These are phyloP conservation scores for Passer montanus DNA, from an alignment of 2,113 vertebrate species.

Conservation along the genomic window DNA sequence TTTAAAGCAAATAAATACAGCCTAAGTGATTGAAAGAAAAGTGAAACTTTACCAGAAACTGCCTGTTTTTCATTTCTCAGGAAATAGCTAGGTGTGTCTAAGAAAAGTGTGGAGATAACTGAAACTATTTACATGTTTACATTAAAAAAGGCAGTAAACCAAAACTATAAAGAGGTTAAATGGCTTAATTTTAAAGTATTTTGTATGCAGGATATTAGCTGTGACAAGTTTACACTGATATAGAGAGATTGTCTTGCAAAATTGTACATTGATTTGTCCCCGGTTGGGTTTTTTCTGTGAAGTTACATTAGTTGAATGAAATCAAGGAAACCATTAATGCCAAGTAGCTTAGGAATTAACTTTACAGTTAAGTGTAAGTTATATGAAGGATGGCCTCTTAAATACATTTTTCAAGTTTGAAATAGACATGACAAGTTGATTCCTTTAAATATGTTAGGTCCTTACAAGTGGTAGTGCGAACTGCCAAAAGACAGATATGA, in stretches of 20 bases:
- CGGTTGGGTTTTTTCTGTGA: background rate
- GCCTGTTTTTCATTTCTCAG: background rate
- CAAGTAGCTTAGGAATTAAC: background rate
- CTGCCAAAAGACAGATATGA: background rate
- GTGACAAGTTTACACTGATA: background rate
- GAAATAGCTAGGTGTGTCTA: background rate
- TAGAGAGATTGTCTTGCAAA: background rate
- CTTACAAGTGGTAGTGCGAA: background rate
- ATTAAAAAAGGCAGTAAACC: background rate
- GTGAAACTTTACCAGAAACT: background rate
- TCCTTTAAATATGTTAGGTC: background rate
- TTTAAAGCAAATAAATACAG: background rate
- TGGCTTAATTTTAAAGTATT: background rate
- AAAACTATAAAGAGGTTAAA: background rate
- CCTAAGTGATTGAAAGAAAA: background rate
- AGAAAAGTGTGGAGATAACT: background rate
- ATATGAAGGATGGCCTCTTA: background rate
- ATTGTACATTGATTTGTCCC: background rate
- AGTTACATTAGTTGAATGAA: background rate
- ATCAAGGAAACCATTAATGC: background rate
- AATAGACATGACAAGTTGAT: background rate
- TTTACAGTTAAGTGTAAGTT: background rate
- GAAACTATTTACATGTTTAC: background rate
- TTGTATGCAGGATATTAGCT: background rate
- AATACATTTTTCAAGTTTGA: background rate